Conservation (phyloP, 2,797 vertebrate genomes). For the Channallabes apus region DNA sequence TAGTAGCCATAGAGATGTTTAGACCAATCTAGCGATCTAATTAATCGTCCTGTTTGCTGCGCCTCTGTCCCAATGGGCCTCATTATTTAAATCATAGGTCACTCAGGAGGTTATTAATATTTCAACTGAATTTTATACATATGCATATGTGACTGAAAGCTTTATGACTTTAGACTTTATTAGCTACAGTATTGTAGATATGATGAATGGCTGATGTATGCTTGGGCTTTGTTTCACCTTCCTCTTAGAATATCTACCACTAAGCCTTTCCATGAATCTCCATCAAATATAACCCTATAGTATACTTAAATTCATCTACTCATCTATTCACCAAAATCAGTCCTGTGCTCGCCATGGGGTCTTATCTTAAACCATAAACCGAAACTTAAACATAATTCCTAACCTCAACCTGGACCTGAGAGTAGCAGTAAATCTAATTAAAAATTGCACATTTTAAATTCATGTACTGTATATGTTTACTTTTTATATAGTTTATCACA, state of each 20-base stretch:
- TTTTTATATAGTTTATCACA: neutral
- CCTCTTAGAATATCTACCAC: neutral
- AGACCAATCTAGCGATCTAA: neutral
- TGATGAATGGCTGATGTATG: neutral
- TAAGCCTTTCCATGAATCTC: neutral
- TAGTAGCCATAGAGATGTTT: neutral
- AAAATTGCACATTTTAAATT: neutral
- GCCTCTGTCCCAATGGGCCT: neutral
- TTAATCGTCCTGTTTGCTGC: neutral
- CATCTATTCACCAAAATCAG: neutral
- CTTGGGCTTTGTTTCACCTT: neutral
- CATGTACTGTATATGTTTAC: too few relatives aligned
- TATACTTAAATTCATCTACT: neutral
- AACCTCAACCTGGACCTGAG: neutral
- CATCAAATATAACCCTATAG: neutral
- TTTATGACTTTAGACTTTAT: neutral
- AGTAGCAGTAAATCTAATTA: neutral
- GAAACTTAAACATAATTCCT: neutral
- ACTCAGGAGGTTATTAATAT: neutral
- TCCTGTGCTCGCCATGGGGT: too few relatives aligned
- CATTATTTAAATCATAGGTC: constrained; percentile 6
- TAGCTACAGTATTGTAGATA: neutral
- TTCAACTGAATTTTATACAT: neutral
- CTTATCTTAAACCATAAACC: neutral
- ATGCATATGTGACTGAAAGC: neutral